phyloP scores from a whole-genome alignment of 2,113 vertebrate genomes.

The Onychorhynchus coronatus region DNA sequence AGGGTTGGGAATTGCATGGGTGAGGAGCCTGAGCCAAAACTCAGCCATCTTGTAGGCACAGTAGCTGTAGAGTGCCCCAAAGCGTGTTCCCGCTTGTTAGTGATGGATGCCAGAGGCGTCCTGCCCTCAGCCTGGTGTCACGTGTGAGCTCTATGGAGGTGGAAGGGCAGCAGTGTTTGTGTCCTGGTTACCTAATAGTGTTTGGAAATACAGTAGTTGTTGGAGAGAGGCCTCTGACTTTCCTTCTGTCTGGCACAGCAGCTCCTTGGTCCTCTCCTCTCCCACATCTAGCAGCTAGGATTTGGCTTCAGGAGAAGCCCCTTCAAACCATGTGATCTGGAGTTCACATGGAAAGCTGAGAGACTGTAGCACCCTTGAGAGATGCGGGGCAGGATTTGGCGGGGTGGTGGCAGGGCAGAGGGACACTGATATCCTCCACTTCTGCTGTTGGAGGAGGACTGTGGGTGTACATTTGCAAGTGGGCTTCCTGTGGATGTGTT shows the following conservation, averaged over 20 bases:
- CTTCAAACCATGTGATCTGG: neutral
- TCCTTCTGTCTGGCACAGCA: neutral
- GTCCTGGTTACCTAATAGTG: neutral
- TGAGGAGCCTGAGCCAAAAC: neutral
- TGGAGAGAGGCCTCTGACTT: neutral
- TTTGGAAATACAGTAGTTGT: conserved; percentile 1
- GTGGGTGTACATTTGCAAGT: neutral
- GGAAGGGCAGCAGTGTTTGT: neutral
- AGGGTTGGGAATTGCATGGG: neutral
- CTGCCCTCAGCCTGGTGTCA: neutral
- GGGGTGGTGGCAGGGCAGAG: neutral
- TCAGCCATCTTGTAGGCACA: conserved; percentile 2
- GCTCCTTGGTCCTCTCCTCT: neutral
- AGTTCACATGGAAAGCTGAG: neutral
- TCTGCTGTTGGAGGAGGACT: neutral
- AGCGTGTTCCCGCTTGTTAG: conserved; percentile 11
- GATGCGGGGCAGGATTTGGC: neutral
- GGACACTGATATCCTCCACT: rapidly evolving
- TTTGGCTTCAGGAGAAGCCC: neutral
- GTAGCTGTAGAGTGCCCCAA: neutral
- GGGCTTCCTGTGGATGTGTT: rapidly evolving
- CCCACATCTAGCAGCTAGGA: neutral
- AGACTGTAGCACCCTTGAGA: neutral
- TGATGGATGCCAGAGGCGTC: neutral
- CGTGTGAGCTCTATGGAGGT: neutral